Evolutionary conservation across 2,797 vertebrate species (phyloP).

Genomic region (Helostoma temminkii): DNA sequence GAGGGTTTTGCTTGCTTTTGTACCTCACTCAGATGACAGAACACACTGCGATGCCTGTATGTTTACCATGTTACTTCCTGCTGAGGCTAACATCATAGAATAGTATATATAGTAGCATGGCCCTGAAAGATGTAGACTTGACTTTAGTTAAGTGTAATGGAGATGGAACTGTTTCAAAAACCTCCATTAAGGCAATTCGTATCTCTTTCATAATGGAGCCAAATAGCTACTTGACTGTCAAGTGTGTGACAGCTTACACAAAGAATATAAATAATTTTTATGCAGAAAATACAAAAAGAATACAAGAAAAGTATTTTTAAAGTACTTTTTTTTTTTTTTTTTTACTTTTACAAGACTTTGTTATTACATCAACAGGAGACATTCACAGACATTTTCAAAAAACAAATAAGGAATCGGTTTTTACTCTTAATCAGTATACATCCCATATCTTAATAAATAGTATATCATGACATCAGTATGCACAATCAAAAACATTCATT

Average conservation of each 20-base stretch:
- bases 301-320: not conserved
- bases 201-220: not conserved
- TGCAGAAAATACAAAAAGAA: not conserved
- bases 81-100: not conserved
- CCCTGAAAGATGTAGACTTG: not conserved
- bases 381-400: constrained; percentile 37
- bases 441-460: constrained; percentile 36
- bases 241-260: not conserved
- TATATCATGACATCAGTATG: constrained; percentile 41
- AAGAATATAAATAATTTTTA: not conserved
- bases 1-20: not conserved
- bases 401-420: constrained; percentile 17
- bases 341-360: constrained; percentile 58
- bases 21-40: not conserved
- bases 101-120: not conserved
- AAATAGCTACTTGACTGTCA: not conserved
- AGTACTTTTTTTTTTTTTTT: constrained; percentile 7
- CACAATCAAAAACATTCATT: constrained; percentile 49
- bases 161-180: not conserved
- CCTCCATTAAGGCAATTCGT: not conserved
- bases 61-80: not conserved
- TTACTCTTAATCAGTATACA: constrained; percentile 31
- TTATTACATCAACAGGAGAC: constrained; percentile 44
- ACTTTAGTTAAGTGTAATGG: not conserved
- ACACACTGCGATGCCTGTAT: too few relatives aligned